phyloP scores from a whole-genome alignment of 2,113 vertebrate genomes.

The Archilochus colubris region DNA sequence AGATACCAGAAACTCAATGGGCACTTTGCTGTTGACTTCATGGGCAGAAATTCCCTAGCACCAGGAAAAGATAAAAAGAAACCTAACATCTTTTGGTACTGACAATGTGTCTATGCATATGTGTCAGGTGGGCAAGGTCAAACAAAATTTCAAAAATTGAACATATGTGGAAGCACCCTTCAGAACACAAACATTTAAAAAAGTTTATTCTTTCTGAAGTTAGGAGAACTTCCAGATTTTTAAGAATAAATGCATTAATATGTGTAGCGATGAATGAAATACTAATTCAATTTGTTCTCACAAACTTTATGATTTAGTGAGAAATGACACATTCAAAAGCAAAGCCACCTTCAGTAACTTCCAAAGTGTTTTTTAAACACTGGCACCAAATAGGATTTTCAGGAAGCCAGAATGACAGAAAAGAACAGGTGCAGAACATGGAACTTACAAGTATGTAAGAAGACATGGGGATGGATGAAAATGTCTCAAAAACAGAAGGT shows the following conservation, averaged over 20 bases:
- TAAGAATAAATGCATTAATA: not conserved
- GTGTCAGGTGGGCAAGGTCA: not conserved
- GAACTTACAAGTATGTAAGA: not conserved
- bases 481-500: not conserved
- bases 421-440: not conserved
- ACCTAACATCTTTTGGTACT: rapidly evolving
- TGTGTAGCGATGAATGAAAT: not conserved
- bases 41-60: not conserved
- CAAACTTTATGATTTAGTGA: not conserved
- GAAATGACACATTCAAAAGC: not conserved
- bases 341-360: not conserved
- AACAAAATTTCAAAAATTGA: not conserved
- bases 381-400: not conserved
- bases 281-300: not conserved
- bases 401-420: not conserved
- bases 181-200: not conserved
- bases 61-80: not conserved
- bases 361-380: not conserved
- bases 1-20: not conserved
- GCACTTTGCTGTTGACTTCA: not conserved
- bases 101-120: not conserved
- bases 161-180: not conserved
- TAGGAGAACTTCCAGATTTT: not conserved
- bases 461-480: not conserved
- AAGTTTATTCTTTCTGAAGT: not conserved